These are phyloP conservation scores for Drosophila pectinifera DNA, from an alignment of 1,140 invertebrate genomes.

Conservation along the genomic window DNA sequence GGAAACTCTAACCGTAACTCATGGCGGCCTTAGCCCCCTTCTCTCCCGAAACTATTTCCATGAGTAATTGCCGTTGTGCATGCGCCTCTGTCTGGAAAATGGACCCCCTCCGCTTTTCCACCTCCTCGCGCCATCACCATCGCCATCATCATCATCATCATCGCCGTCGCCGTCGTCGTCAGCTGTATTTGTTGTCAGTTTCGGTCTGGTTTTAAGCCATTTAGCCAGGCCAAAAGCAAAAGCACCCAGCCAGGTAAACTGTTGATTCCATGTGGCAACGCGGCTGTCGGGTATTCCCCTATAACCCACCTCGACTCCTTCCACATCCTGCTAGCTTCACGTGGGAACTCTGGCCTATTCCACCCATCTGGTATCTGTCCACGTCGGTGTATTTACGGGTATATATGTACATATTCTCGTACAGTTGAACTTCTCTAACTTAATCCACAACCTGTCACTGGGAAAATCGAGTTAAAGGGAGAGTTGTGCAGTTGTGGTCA, in stretches of 20 bases:
- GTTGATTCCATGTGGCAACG: conserved; percentile 71
- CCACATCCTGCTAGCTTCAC: not conserved
- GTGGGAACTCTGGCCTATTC: conserved; percentile 37
- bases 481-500: not conserved
- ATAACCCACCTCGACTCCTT: not conserved
- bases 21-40: conserved; percentile 12
- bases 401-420: not conserved
- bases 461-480: conserved; percentile 7
- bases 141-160: conserved; percentile 7
- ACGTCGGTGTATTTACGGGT: conserved; percentile 11
- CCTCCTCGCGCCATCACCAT: too few species aligned
- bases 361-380: conserved; percentile 39
- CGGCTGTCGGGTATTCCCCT: conserved; percentile 28
- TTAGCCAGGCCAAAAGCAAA: conserved; percentile 55
- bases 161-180: conserved; percentile 22
- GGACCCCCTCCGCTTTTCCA: not conserved
- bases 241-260: conserved; percentile 70
- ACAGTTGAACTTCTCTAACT: conserved; percentile 33
- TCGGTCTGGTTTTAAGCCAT: conserved; percentile 64
- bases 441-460: conserved; percentile 23
- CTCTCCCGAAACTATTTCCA: conserved; percentile 42
- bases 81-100: conserved; percentile 48
- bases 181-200: conserved; percentile 65
- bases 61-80: conserved; percentile 78
- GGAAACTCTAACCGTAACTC: conserved; percentile 57